Conservation (phyloP, 2,888 invertebrate genomes). For the Hipparchia semele region DNA sequence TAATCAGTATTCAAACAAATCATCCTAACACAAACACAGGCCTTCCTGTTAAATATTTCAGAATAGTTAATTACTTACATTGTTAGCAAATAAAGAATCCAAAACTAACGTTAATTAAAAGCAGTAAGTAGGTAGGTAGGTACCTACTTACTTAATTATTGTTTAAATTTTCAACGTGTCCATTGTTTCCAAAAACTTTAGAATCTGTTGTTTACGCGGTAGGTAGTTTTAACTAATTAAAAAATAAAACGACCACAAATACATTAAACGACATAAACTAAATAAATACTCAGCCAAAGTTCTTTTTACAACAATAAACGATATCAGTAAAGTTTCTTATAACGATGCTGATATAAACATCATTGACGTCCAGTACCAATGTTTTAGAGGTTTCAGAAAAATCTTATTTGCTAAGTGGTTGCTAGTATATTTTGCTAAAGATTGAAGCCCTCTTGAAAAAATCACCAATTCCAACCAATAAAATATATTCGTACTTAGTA, state of each 20-base stretch:
- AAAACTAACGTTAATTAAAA: constrained; percentile 1
- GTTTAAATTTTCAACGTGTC: not conserved
- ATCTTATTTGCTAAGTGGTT: too few species aligned
- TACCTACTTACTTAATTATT: not conserved
- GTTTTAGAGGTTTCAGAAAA: too few species aligned
- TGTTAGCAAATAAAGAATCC: not conserved
- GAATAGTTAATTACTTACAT: constrained; percentile 12
- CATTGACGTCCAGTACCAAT: too few species aligned
- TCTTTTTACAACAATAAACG: too few species aligned
- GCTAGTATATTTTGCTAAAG: too few species aligned
- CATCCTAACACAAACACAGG: constrained; percentile 48
- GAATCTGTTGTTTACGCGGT: not conserved
- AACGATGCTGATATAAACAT: too few species aligned
- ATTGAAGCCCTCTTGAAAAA: too few species aligned
- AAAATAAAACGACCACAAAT: not conserved
- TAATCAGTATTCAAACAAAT: constrained; percentile 55
- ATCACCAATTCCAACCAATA: too few species aligned
- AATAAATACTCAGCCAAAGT: too few species aligned
- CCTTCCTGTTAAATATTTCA: constrained; percentile 34
- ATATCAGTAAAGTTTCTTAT: too few species aligned
- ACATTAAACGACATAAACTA: too few species aligned
- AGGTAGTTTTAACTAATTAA: not conserved
- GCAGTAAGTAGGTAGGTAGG: not conserved
- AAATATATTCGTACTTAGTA: too few species aligned
- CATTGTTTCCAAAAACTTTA: constrained; percentile 6